These are phyloP conservation scores for Pocillopora grandis DNA, from an alignment of 92 coral and sea anemone genomes.

Conservation along the genomic window DNA sequence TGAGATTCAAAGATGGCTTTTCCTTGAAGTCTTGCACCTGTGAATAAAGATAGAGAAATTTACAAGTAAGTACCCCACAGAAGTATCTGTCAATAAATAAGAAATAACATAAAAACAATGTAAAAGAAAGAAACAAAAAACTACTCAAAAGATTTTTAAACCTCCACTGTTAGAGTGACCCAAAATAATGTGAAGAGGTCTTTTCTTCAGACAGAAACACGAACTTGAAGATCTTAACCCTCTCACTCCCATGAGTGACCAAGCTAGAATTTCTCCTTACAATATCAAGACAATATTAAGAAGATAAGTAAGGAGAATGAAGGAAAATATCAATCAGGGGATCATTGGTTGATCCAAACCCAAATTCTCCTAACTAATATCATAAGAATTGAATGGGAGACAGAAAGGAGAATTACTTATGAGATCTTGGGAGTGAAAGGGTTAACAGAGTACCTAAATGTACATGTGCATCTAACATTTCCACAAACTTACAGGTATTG, in stretches of 20 bases:
- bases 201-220: background rate
- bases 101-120: too few relatives aligned
- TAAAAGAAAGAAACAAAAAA: background rate
- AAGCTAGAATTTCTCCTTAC: too few relatives aligned
- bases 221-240: background rate
- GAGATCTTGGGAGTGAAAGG: too few relatives aligned
- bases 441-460: background rate
- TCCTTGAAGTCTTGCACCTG: conserved; percentile 57
- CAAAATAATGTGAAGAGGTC: background rate
- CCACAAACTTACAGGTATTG: conserved; percentile 41
- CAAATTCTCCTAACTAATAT: too few relatives aligned
- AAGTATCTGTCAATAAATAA: too few relatives aligned
- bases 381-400: too few relatives aligned
- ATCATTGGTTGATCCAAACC: too few relatives aligned
- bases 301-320: too few relatives aligned
- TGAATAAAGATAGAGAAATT: background rate
- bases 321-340: too few relatives aligned
- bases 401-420: too few relatives aligned
- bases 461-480: background rate
- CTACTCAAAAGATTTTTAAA: background rate
- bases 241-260: too few relatives aligned
- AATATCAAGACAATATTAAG: too few relatives aligned
- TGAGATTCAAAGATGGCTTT: conserved; percentile 58
- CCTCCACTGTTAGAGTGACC: background rate
- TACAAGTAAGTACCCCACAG: background rate